Evolutionary conservation across 2,113 vertebrate species (phyloP).

Genomic region (Thymallus thymallus): DNA sequence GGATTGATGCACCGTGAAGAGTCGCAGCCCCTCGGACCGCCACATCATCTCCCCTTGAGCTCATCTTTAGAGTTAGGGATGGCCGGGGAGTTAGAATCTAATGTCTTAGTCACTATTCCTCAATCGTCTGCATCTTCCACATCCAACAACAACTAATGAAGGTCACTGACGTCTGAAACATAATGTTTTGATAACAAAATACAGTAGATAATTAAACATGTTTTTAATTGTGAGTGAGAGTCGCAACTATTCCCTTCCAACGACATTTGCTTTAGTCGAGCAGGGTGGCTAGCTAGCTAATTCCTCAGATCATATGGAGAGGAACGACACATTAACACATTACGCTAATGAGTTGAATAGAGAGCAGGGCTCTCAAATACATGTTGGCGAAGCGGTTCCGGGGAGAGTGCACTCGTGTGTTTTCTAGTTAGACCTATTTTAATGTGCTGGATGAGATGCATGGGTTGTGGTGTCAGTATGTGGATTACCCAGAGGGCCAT

Average conservation of each 20-base stretch:
- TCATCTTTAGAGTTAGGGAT: not conserved
- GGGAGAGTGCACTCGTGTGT: not conserved
- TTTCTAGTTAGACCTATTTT: conserved; percentile 13
- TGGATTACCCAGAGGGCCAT: not conserved
- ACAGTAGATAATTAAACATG: not conserved
- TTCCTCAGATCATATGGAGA: not conserved
- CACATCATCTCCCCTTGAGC: conserved; percentile 24
- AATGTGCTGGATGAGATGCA: conserved; percentile 6
- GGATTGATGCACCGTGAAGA: conserved; percentile 42
- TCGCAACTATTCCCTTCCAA: too few relatives aligned
- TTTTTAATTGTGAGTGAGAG: too few relatives aligned
- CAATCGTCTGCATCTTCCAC: not conserved
- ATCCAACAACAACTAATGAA: too few relatives aligned
- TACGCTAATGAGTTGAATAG: not conserved
- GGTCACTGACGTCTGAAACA: not conserved
- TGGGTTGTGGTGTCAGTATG: not conserved
- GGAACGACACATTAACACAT: not conserved
- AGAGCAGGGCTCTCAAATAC: not conserved
- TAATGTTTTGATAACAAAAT: not conserved
- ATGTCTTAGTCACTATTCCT: not conserved
- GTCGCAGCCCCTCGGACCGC: not conserved
- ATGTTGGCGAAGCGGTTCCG: not conserved
- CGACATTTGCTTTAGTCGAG: not conserved
- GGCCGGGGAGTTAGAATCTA: not conserved
- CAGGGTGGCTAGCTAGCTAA: not conserved